phyloP scores from a whole-genome alignment of 2,888 invertebrate species.

The Norana najaformis region DNA sequence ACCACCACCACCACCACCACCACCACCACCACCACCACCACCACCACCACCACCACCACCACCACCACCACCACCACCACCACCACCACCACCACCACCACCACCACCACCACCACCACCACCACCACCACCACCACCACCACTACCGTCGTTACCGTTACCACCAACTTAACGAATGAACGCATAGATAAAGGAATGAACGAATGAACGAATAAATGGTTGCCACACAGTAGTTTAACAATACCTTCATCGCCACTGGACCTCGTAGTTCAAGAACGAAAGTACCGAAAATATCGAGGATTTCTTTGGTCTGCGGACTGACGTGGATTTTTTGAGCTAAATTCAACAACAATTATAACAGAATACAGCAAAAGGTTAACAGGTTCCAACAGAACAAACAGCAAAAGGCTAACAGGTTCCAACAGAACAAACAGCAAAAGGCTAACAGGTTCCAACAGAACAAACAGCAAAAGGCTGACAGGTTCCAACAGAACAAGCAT shows the following conservation, averaged over 20 bases:
- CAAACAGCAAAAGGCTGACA: no score
- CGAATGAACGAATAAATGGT: neutral
- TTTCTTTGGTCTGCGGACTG: constrained; percentile 71
- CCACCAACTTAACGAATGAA: neutral
- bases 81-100: constrained; percentile 27
- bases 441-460: no score
- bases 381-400: no score
- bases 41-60: neutral
- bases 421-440: no score
- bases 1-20: neutral
- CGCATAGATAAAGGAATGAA: neutral
- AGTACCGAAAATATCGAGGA: constrained; percentile 81
- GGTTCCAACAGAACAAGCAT: no score
- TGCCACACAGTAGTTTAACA: neutral
- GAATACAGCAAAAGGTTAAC: neutral
- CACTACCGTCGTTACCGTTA: neutral
- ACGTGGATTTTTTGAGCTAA: constrained; percentile 38
- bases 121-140: neutral
- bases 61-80: neutral
- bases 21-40: no score
- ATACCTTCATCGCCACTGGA: constrained; percentile 87
- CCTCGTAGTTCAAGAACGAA: constrained; percentile 83
- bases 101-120: neutral
- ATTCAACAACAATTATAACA: neutral
- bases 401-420: no score